Evolutionary conservation across 2,888 invertebrate genomes (phyloP).

Genomic region (Villa cingulata): DNA sequence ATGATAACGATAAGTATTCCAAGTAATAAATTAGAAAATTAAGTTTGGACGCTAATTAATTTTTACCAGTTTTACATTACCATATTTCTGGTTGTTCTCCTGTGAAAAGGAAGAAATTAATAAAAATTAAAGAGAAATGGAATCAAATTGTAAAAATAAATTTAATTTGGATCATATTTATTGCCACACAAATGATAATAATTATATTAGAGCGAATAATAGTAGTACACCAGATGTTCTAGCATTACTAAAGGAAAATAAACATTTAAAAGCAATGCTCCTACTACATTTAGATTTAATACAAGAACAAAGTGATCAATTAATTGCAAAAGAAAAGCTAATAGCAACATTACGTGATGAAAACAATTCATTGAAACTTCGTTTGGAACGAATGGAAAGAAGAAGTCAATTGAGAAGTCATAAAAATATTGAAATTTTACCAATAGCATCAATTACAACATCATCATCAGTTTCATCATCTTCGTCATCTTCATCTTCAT

Average conservation of each 20-base stretch:
- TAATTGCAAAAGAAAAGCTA: constrained; percentile 65
- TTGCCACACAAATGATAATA: constrained; percentile 24
- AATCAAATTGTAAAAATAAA: constrained; percentile 20
- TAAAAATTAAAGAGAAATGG: constrained; percentile 3
- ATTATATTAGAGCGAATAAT: constrained; percentile 20
- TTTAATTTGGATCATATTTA: constrained; percentile 26
- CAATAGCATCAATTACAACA: constrained; percentile 12
- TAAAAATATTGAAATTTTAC: constrained; percentile 13
- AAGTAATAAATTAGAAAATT: no score
- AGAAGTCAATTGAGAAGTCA: constrained; percentile 16
- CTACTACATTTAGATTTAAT: constrained; percentile 74
- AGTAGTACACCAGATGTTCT: constrained; percentile 21
- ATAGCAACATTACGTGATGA: constrained; percentile 59
- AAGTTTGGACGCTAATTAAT: no score
- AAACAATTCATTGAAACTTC: constrained; percentile 57
- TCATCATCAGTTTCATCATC: neutral
- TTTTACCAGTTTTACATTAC: no score
- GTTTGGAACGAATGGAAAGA: constrained; percentile 22
- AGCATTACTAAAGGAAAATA: constrained; percentile 31
- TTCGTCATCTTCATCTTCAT: neutral
- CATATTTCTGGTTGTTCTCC: no score
- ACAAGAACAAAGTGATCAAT: constrained; percentile 77
- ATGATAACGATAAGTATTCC: no score
- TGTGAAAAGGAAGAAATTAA: no score
- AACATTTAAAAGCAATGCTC: constrained; percentile 54